phyloP scores from a whole-genome alignment of 2,888 invertebrate species.

The Drosophila buzzatii region DNA sequence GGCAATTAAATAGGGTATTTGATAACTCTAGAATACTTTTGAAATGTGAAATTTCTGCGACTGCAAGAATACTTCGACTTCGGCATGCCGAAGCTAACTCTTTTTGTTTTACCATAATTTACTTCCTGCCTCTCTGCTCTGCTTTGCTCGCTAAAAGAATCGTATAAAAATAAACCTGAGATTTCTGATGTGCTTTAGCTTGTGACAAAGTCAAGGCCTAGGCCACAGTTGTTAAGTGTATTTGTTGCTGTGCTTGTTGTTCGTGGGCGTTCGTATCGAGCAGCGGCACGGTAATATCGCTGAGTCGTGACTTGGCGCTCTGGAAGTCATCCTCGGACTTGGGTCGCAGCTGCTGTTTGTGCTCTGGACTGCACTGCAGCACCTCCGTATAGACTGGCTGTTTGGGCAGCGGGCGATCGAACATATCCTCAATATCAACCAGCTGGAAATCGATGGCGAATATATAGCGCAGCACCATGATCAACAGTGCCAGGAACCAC shows the following conservation, averaged over 20 bases:
- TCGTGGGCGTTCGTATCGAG: conserved; percentile 49
- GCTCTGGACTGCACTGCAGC: conserved; percentile 63
- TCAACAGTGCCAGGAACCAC: conserved; percentile 77
- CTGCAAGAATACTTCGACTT: conserved; percentile 2
- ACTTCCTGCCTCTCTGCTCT: background rate
- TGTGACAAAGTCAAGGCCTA: conserved; percentile 28
- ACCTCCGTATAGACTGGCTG: conserved; percentile 65
- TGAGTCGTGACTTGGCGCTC: conserved; percentile 81
- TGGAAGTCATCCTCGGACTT: conserved; percentile 82
- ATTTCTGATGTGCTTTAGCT: conserved; percentile 46
- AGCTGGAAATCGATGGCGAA: conserved; percentile 82
- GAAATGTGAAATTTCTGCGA: background rate
- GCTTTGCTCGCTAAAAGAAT: conserved; percentile 13
- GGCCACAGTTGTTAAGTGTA: conserved; percentile 41
- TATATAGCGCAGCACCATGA: conserved; percentile 79
- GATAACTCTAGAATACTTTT: background rate
- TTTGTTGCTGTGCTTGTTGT: conserved; percentile 26
- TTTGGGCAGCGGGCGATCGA: conserved; percentile 50
- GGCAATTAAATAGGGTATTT: background rate
- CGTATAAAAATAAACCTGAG: conserved; percentile 76
- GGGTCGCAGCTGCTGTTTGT: conserved; percentile 49
- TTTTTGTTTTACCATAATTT: background rate
- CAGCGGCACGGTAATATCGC: conserved; percentile 75
- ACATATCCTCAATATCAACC: conserved; percentile 76
- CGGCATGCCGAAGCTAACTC: conserved; percentile 2